These are phyloP conservation scores for Anas bahamensis DNA, from an alignment of 2,797 vertebrate genomes.

Conservation along the genomic window DNA sequence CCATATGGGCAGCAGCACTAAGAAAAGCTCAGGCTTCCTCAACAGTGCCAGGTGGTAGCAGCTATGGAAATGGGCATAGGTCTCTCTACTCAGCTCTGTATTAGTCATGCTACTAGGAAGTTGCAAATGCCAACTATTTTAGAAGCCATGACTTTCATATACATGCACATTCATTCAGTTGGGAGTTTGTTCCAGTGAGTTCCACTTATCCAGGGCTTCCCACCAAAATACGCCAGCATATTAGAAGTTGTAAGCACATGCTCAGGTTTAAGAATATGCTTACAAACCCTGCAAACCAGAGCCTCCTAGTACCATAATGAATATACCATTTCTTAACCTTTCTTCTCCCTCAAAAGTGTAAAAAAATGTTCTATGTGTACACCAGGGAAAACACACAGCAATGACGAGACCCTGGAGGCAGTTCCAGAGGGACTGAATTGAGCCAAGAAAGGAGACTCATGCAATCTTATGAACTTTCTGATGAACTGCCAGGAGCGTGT, in stretches of 20 bases:
- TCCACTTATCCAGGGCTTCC: background rate
- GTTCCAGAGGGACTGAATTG: background rate
- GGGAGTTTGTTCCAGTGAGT: background rate
- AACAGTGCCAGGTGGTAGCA: background rate
- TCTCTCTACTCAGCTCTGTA: background rate
- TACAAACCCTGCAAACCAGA: background rate
- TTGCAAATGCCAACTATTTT: background rate
- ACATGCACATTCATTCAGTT: background rate
- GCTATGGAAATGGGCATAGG: background rate
- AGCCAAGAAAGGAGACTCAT: background rate
- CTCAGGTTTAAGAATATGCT: background rate
- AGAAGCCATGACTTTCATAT: background rate
- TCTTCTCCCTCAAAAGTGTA: background rate
- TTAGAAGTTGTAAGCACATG: background rate
- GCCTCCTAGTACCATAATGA: background rate
- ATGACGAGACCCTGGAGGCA: background rate
- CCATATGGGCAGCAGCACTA: background rate
- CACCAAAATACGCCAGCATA: background rate
- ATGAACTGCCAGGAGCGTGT: slow-evolving; percentile 79
- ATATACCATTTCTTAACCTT: background rate
- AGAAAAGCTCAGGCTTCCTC: background rate
- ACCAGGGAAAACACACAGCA: background rate
- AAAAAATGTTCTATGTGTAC: background rate
- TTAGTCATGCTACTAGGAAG: background rate
- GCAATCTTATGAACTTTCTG: slow-evolving; percentile 69